These are phyloP conservation scores for Etheostoma cragini DNA, from an alignment of 2,113 vertebrate genomes.

Conservation along the genomic window DNA sequence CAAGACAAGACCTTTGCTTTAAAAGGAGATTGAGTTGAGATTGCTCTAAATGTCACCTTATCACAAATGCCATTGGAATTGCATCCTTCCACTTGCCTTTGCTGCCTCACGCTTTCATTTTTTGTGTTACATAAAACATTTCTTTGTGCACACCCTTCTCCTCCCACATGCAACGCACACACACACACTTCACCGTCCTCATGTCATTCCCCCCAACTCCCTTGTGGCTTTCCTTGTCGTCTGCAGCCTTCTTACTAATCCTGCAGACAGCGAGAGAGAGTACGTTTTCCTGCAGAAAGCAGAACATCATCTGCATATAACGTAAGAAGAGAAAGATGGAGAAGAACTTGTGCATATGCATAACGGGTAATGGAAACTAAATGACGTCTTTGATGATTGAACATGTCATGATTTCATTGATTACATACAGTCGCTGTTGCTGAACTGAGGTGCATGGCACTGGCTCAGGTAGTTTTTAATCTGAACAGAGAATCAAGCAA, in stretches of 20 bases:
- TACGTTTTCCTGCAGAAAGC: neutral
- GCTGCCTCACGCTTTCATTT: slow-evolving; percentile 37
- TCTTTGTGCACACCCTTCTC: slow-evolving; percentile 21
- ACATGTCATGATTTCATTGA: neutral
- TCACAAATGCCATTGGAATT: slow-evolving; percentile 72
- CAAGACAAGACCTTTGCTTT: slow-evolving; percentile 57
- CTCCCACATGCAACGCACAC: neutral
- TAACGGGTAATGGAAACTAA: neutral
- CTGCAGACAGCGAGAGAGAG: slow-evolving; percentile 27
- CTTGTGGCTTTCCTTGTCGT: slow-evolving; percentile 45
- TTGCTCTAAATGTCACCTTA: slow-evolving; percentile 77
- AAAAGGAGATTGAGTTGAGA: slow-evolving; percentile 57
- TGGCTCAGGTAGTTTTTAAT: neutral
- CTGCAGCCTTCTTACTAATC: slow-evolving; percentile 57
- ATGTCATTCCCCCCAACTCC: slow-evolving; percentile 18
- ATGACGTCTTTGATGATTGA: neutral
- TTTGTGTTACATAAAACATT: slow-evolving; percentile 32
- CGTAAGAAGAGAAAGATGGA: neutral
- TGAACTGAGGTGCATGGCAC: neutral
- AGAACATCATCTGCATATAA: neutral
- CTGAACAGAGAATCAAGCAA: neutral
- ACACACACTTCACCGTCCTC: slow-evolving; percentile 26
- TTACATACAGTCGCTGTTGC: neutral
- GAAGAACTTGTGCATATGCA: neutral
- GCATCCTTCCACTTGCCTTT: slow-evolving; percentile 11